Evolutionary conservation across 2,888 invertebrate species (phyloP).

Genomic region (Agriopis leucophaearia): DNA sequence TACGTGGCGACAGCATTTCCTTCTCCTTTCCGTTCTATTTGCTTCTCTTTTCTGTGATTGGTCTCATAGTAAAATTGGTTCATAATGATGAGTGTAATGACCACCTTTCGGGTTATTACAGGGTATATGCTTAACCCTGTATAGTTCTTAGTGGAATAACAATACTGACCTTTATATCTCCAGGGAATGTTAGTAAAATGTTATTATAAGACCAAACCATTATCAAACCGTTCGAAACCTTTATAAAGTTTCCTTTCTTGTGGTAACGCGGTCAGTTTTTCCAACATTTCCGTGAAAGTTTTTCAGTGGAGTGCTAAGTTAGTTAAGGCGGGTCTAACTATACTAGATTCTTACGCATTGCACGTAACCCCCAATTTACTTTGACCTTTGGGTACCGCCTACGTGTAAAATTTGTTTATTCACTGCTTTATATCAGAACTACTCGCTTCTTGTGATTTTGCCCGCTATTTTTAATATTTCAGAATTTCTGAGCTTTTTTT

Average conservation of each 20-base stretch:
- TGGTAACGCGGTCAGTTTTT: conserved; percentile 32
- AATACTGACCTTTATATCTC: neutral
- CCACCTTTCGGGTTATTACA: no score
- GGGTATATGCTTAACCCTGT: no score
- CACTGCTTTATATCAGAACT: conserved; percentile 15
- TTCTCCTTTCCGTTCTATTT: no score
- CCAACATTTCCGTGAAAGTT: conserved; percentile 28
- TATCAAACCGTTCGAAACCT: conserved; percentile 3
- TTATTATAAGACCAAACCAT: conserved; percentile 3
- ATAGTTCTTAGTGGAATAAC: neutral
- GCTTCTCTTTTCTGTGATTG: no score
- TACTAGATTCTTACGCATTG: conserved; percentile 18
- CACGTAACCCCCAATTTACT: conserved; percentile 27
- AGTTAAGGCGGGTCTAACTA: conserved; percentile 19
- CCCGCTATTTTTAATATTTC: neutral
- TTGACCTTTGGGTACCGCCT: conserved; percentile 30
- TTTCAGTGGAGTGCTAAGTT: conserved; percentile 25
- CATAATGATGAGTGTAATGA: no score
- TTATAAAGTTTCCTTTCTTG: conserved; percentile 24
- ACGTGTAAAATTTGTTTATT: conserved; percentile 32
- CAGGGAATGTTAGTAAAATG: conserved; percentile 10
- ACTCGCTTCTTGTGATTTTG: neutral
- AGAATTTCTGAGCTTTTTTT: neutral
- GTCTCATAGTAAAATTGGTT: no score
- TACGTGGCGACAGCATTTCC: no score